Evolutionary conservation across 2,113 vertebrate genomes (phyloP).

Genomic region (Ptychochromis oligacanthus): DNA sequence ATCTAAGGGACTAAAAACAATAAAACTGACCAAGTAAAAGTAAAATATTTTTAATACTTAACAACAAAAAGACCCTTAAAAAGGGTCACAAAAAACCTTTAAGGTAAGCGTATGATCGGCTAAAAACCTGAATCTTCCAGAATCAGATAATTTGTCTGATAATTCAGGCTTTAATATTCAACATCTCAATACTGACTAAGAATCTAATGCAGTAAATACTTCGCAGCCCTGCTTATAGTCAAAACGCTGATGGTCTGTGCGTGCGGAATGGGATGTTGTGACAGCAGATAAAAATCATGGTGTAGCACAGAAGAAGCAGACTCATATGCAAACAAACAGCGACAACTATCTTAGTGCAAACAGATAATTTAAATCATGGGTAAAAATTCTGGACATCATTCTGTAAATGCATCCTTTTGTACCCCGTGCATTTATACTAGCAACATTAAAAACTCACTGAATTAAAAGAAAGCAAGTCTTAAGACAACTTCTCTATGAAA

Average conservation of each 20-base stretch:
- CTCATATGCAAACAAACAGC: not conserved
- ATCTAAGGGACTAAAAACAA: no score
- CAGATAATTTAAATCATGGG: not conserved
- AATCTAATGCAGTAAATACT: no score
- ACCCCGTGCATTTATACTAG: slow-evolving; percentile 38
- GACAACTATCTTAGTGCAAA: not conserved
- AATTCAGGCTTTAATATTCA: not conserved
- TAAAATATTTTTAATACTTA: not conserved
- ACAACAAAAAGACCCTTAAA: no score
- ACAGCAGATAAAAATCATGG: no score
- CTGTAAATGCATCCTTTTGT: slow-evolving; percentile 10
- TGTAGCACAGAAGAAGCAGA: no score
- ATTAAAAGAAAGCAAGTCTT: slow-evolving; percentile 49
- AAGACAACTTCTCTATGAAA: slow-evolving; percentile 60
- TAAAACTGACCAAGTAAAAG: not conserved
- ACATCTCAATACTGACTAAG: not conserved
- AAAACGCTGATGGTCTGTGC: no score
- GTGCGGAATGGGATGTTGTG: no score
- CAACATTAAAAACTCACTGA: slow-evolving; percentile 61
- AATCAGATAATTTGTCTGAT: not conserved
- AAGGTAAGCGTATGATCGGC: not conserved
- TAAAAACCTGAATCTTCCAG: not conserved
- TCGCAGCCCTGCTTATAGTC: no score
- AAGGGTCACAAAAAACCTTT: not conserved
- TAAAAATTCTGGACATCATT: not conserved